These are phyloP conservation scores for Mythimna loreyi DNA, from an alignment of 2,888 invertebrate genomes.

Conservation along the genomic window DNA sequence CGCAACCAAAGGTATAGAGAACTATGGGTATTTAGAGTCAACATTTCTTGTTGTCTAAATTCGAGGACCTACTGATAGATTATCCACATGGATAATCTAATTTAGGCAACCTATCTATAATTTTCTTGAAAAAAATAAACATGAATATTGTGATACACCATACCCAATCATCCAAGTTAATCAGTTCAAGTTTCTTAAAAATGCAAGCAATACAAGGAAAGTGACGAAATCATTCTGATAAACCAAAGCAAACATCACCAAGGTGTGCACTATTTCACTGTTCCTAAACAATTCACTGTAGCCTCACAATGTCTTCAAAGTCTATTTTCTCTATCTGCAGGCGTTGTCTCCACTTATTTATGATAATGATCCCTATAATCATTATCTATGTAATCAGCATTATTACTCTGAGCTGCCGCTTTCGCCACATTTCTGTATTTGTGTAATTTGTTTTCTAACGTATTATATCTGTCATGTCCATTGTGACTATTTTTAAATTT, in stretches of 20 bases:
- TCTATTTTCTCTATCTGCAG: neutral
- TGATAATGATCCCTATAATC: conserved; percentile 4
- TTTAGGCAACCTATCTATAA: neutral
- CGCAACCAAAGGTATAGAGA: neutral
- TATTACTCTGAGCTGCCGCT: conserved; percentile 73
- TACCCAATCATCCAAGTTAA: neutral
- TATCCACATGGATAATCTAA: neutral
- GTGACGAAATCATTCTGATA: neutral
- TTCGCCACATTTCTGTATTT: conserved; percentile 77
- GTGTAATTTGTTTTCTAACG: conserved; percentile 68
- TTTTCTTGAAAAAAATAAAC: neutral
- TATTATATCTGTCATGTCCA: conserved; percentile 66
- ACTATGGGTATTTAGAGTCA: neutral
- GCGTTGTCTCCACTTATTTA: conserved; percentile 26
- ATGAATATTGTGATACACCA: neutral
- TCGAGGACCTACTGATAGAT: neutral
- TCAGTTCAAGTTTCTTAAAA: neutral
- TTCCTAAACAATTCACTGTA: conserved; percentile 14
- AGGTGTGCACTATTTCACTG: conserved; percentile 18
- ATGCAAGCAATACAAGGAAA: neutral
- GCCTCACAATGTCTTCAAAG: neutral
- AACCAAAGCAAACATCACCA: neutral
- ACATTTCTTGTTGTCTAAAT: neutral
- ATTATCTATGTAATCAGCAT: conserved; percentile 72
- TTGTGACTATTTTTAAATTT: conserved; percentile 68